Evolutionary conservation across 2,797 vertebrate genomes (phyloP).

Genomic region (Mionectes olivaceus): DNA sequence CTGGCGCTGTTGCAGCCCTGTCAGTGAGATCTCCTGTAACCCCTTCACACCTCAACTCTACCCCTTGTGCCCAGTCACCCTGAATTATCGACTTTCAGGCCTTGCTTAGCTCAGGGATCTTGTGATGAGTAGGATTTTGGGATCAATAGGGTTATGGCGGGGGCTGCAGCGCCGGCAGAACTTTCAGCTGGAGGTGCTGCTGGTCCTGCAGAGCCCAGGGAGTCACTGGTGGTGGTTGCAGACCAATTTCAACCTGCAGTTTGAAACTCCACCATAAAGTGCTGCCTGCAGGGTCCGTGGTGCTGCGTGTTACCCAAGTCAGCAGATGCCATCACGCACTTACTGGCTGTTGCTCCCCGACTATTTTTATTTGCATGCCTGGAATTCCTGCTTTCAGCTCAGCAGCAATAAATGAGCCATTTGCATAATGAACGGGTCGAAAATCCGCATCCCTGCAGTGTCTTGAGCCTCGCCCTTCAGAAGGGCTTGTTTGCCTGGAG

Average conservation of each 20-base stretch:
- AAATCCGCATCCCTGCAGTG: not conserved
- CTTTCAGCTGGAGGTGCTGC: not conserved
- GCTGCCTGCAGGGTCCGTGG: not conserved
- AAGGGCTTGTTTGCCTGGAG: not conserved
- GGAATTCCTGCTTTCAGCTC: constrained; percentile 56
- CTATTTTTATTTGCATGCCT: constrained; percentile 54
- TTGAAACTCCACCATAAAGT: not conserved
- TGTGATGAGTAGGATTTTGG: not conserved
- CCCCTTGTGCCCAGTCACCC: not conserved
- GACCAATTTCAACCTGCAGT: not conserved
- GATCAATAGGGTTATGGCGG: not conserved
- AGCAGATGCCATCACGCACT: constrained; percentile 12
- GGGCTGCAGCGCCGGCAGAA: not conserved
- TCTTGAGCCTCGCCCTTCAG: constrained; percentile 30
- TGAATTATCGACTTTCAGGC: not conserved
- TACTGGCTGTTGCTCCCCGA: not conserved
- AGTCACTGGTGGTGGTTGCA: not conserved
- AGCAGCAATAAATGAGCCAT: constrained; percentile 37
- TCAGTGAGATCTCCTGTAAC: not conserved
- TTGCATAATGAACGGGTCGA: constrained; percentile 58
- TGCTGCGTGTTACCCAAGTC: not conserved
- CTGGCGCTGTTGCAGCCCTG: not conserved
- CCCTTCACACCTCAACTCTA: not conserved
- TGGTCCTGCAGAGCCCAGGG: not conserved
- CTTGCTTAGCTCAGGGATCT: not conserved